phyloP scores from a whole-genome alignment of 2,888 invertebrate species.

The Papilio elwesi region DNA sequence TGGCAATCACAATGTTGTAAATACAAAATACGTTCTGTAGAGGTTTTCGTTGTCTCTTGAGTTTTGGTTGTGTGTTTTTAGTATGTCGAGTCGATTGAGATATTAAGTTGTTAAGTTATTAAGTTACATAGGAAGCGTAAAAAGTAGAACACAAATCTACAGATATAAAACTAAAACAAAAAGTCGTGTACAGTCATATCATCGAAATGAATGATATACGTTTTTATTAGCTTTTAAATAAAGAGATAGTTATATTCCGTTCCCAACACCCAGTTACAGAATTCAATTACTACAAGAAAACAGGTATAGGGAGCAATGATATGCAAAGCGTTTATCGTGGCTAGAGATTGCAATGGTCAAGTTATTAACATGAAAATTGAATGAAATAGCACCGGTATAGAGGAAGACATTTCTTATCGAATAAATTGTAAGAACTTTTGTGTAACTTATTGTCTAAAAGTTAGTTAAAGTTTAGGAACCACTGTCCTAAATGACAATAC shows the following conservation, averaged over 20 bases:
- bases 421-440: slow-evolving; percentile 43
- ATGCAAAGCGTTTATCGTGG: slow-evolving; percentile 44
- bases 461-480: too few species aligned
- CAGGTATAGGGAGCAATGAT: slow-evolving; percentile 44
- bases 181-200: neutral
- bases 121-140: too few species aligned
- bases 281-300: slow-evolving; percentile 52
- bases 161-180: neutral
- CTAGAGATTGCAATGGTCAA: slow-evolving; percentile 42
- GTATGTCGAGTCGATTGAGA: too few species aligned
- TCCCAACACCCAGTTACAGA: slow-evolving; percentile 40
- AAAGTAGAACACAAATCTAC: too few species aligned
- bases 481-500: too few species aligned
- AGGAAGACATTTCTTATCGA: slow-evolving; percentile 43
- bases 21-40: too few species aligned
- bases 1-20: too few species aligned
- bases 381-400: slow-evolving; percentile 47
- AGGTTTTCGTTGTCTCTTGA: too few species aligned
- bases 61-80: too few species aligned
- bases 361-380: slow-evolving; percentile 55
- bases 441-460: too few species aligned
- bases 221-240: slow-evolving; percentile 16
- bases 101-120: too few species aligned
- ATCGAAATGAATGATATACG: neutral
- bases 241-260: slow-evolving; percentile 11